Evolutionary conservation across 2,888 invertebrate genomes (phyloP).

Genomic region (Apodemia duryi): DNA sequence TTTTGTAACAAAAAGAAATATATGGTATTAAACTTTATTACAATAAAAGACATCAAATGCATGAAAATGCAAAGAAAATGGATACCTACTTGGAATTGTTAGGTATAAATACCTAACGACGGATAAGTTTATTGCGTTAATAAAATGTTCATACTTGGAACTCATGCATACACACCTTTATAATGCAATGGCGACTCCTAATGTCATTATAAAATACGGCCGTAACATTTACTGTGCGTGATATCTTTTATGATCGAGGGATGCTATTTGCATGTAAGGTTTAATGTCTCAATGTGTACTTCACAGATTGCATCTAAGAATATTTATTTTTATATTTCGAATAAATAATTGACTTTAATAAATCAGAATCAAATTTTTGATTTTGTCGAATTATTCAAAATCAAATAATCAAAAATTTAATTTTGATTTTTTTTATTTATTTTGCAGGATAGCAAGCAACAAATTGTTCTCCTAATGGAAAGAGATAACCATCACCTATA

Average conservation of each 20-base stretch:
- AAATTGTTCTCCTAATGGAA: no score
- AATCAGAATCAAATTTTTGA: not conserved
- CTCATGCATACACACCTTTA: slow-evolving; percentile 6
- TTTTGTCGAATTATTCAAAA: no score
- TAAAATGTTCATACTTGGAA: not conserved
- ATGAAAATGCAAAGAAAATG: no score
- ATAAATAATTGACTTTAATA: not conserved
- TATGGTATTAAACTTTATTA: no score
- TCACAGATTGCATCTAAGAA: not conserved
- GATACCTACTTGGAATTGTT: no score
- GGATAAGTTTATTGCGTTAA: not conserved
- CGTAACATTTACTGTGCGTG: slow-evolving; percentile 6
- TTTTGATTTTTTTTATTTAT: no score
- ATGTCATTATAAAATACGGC: slow-evolving; percentile 12
- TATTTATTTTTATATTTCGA: not conserved
- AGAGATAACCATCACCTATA: no score
- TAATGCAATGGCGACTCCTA: slow-evolving; percentile 6
- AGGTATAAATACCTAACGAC: no score
- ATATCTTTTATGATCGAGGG: slow-evolving; percentile 11
- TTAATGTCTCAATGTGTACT: slow-evolving; percentile 12
- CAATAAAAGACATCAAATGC: no score
- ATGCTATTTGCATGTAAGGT: slow-evolving; percentile 13
- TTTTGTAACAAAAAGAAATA: no score
- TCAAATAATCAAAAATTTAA: no score
- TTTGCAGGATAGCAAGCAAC: no score